Evolutionary conservation across 1,140 invertebrate species (phyloP).

Genomic region (Drosophila albomicans): DNA sequence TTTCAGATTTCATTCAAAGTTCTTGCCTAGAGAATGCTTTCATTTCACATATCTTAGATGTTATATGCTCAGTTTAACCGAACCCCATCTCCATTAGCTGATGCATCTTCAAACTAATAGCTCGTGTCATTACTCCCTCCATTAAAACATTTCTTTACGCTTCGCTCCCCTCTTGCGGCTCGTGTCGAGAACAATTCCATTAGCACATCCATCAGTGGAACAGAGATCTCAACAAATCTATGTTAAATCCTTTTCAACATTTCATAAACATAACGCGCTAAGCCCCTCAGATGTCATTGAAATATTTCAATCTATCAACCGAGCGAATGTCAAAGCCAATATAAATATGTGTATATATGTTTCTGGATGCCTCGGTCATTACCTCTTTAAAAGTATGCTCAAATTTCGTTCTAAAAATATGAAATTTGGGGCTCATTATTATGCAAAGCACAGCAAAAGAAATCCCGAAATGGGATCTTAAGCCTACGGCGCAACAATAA

Average conservation of each 20-base stretch:
- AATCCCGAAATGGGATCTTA: constrained; percentile 26
- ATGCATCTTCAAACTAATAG: constrained; percentile 53
- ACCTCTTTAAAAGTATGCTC: constrained; percentile 22
- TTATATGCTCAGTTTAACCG: neutral
- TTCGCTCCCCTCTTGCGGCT: constrained; percentile 10
- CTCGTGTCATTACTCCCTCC: constrained; percentile 62
- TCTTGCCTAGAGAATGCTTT: neutral
- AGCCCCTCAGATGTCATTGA: constrained; percentile 66
- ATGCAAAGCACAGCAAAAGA: constrained; percentile 36
- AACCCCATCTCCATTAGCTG: constrained; percentile 7
- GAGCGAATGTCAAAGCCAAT: constrained; percentile 15
- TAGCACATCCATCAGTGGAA: constrained; percentile 60
- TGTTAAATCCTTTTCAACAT: constrained; percentile 71
- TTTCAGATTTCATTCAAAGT: neutral
- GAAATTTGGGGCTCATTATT: constrained; percentile 37
- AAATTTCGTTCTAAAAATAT: constrained; percentile 52
- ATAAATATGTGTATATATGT: constrained; percentile 12
- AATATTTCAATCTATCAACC: constrained; percentile 62
- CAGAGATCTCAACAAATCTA: constrained; percentile 28
- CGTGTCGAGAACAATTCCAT: constrained; percentile 56
- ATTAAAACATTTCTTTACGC: constrained; percentile 7
- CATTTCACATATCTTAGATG: neutral
- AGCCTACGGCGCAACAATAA: constrained; percentile 45
- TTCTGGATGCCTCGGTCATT: constrained; percentile 14
- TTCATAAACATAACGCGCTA: constrained; percentile 71